Base-by-base conservation (phyloP, 2,888 invertebrate species). In the Hemistola chrysoprasaria region DNA sequence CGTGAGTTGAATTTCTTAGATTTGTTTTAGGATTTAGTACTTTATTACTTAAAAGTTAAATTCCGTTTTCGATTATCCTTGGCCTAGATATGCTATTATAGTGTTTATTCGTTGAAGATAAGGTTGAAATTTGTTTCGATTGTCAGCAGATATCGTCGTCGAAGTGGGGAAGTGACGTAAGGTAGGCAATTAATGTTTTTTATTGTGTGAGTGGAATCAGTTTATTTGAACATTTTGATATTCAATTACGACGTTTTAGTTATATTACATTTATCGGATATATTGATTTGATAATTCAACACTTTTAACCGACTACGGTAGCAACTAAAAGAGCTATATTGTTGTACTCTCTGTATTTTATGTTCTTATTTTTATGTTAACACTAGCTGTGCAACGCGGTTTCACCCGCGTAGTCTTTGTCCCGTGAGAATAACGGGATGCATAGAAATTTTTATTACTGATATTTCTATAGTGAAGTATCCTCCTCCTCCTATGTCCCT, bases 101-200 rank as follows among this genome's bases (percentile, higher is more conserved):
- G 41, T 22, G 29, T 38, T 42, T 29, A 26, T 1, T 3, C 1
- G 5, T 8, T 11, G 2, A 1, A 1, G 0, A 16, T 38, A 43
- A 34, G 34, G 34, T 38, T 8, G n/a, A 30, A 22, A 38, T 26
- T 43, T 0, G 21, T 11, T 16, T 34, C 22, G 37, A 32, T 29
- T 43, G 37, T 38, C 33, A 34, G 22, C 7, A 10, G 22, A 6
- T 41, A 31, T 36, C n/a, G n/a, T n/a, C n/a, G n/a, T n/a, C n/a
- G n/a, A n/a, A 41, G 32, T 37, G 32, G 38, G 53, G 50, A 53
- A 53, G 33, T 53, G 53, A 50, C 46, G 53, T 47, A 53, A 53
- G 24, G 21, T 33, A 16, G 30, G 27, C 36, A 53, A 47, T 50
- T 53, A 50, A 40, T 43, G 47, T 47, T 47, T 41, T 47, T 47